Percentiles rank a stretch among this genome's conserved stretches.
Conservation (phyloP, 1,140 invertebrate genomes). For the Macrobrachium rosenbergii region DNA sequence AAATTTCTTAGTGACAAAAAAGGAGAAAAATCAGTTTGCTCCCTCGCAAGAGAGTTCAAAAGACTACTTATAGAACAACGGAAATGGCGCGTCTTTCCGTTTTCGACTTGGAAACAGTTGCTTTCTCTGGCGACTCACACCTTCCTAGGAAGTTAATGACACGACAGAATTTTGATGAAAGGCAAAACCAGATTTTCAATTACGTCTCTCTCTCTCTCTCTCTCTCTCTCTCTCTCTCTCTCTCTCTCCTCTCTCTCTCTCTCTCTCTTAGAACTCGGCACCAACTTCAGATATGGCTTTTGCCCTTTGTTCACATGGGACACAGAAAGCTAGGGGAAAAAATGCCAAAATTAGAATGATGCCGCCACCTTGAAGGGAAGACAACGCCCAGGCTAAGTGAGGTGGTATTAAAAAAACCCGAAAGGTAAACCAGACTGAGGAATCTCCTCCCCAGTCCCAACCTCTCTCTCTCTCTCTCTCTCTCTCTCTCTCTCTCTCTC, state of each 20-base stretch:
- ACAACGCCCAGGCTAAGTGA: too few species aligned
- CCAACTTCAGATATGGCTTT: not conserved
- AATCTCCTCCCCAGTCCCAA: not conserved
- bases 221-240: constrained; percentile 35
- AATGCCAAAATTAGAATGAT: too few species aligned
- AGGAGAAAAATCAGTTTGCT: too few species aligned
- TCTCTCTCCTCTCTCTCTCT: constrained; percentile 15
- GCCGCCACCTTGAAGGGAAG: too few species aligned
- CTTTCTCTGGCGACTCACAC: not conserved
- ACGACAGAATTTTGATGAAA: not conserved
- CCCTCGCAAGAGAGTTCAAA: too few species aligned
- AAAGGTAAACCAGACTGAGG: not conserved
- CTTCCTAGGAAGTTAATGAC: not conserved
- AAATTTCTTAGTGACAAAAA: too few species aligned
- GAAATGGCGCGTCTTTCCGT: too few species aligned
- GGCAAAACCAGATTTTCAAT: not conserved
- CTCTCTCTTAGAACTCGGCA: not conserved
- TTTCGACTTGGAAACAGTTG: too few species aligned
- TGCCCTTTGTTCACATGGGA: not conserved
- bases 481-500: constrained; percentile 34
- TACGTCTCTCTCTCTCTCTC: constrained; percentile 26
- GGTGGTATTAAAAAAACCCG: not conserved
- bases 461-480: constrained; percentile 28
- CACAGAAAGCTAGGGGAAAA: too few species aligned
- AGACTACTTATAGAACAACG: too few species aligned